Evolutionary conservation across 2,888 invertebrate species (phyloP), one percentile per base, ranked within the genome.

Genomic region (Tiliacea citrago): DNA sequence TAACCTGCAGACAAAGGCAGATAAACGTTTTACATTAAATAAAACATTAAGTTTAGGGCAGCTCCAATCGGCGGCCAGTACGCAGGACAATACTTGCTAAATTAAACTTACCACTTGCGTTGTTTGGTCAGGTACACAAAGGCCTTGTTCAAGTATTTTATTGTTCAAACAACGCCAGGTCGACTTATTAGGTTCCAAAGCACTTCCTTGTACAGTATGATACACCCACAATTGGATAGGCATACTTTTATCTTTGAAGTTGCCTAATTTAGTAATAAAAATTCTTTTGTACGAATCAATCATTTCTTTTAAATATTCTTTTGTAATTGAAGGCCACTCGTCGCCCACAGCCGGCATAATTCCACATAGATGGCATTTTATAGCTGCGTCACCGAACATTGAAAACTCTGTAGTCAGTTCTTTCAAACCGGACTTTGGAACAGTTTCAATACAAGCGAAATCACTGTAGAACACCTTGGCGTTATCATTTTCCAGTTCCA

Each of bases 301-400:
- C 4, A 97, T 92, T 21, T 97, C 97, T 62, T 95, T 94, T 2
- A 98, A 95, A 82, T 95, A 97, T 81, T 97, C 97, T 47, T 97
- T 97, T 0, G 98, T 97, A 0, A 97, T 88, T 0, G 95, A 94
- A 0, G 97, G 97, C 98, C 98, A 98, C 42, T 95, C 96, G 0
- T 96, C 95, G 0, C 97, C 97, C 1, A 98, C 97, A 0, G 98
- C 98, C 0, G 98, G 98, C 42, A 95, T 92, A 16, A 98, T 97
- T 35, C 98, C 98, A 2, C 97, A 97, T 68, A 99, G 91, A 89
- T 98, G 97, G 80, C 98, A 98, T 83, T 97, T 97, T 39, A 97
- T 94, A 0, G 97, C 97, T 0, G 97, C 97, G 76, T 97, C 97
- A 0, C 97, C 96, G 1, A 97, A 91, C 0, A 92, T 90, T 12